phyloP scores from a whole-genome alignment of 2,888 invertebrate genomes.

The Apamea crenata region DNA sequence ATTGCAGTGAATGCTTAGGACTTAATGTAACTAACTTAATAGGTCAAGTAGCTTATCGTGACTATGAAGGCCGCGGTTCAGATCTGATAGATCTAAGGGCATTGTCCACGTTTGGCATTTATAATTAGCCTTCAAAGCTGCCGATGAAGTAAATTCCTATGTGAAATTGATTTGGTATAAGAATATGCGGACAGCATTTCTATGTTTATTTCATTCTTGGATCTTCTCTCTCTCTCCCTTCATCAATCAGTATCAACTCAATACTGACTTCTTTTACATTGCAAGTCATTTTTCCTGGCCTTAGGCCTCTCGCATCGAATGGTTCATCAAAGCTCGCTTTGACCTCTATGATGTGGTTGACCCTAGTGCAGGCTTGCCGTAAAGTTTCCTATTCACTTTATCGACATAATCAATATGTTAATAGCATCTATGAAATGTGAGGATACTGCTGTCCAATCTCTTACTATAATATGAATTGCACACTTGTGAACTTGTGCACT shows the following conservation, averaged over 20 bases:
- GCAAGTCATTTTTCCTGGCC: not conserved
- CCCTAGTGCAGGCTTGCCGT: not conserved
- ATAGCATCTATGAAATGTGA: not conserved
- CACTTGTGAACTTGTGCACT: not conserved
- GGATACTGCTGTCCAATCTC: not conserved
- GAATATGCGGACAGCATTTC: not conserved
- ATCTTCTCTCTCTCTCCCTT: not conserved
- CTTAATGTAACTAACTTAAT: slow-evolving; percentile 24
- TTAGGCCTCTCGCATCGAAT: not conserved
- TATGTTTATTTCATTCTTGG: not conserved
- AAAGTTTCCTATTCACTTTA: not conserved
- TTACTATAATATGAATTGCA: not conserved
- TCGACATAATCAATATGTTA: not conserved
- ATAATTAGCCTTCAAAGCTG: slow-evolving; percentile 37
- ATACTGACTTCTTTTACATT: not conserved
- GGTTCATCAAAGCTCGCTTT: not conserved
- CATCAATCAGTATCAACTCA: not conserved
- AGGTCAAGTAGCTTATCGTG: slow-evolving; percentile 51
- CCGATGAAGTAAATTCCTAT: not conserved
- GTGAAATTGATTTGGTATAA: not conserved
- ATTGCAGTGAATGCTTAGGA: slow-evolving; percentile 37
- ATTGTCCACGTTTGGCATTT: slow-evolving; percentile 58
- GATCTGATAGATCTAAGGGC: slow-evolving; percentile 22
- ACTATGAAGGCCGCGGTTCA: slow-evolving; percentile 25
- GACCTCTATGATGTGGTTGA: not conserved